Base-by-base conservation (phyloP, 64 coral and sea anemone species). In the Trachythela sp. region DNA sequence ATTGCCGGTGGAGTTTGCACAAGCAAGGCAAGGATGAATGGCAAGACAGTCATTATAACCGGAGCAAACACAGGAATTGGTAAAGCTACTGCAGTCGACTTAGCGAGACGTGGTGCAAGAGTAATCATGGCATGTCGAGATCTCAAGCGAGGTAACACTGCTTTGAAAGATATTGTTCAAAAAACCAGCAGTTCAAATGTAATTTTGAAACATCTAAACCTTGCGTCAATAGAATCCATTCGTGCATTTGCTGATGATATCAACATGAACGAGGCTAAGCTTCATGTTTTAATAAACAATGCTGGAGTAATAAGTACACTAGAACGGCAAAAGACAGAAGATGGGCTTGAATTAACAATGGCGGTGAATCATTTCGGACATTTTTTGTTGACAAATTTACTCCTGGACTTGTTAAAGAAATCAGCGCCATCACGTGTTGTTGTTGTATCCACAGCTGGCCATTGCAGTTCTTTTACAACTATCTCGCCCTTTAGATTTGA, bases 31-130 rank as follows among this genome's bases (percentile, higher is more conserved):
- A 90, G 87, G 14, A 30, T 97, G 33, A 77, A 67, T 86, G 95
- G 95, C 26, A 97, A 97, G 83, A 94, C 93, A 60, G 95, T 94
- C 40, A 32, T 97, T 54, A 88, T 97, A 10, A 97, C 95, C 7
- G 95, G 95, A 83, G 95, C 88, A 13, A 97, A 94, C 83, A 88
- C 93, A 40, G 95, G 95, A 9, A 84, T 97, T 41, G 95, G 95
- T 0, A 97, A 97, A 86, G 91, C 48, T n/a, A 67, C 86, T 60
- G 86, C 86, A 0, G 29, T 60, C 1, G 86, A 87, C 30, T 39
- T 87, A 24, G 51, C 86, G 0, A 33, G 30, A 36, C 50, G 86
- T 29, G 86, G 86, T 56, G 86, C 86, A 18, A 50, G 42, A 45
- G 42, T 45, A 6, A 45, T 45, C 42, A 45, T 45, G 42, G 42